A percentile compares a stretch with the other conserved stretches of the same genome.
These are phyloP conservation scores for Actinemys pallida DNA, from an alignment of 2,113 vertebrate species.

Conservation along the genomic window DNA sequence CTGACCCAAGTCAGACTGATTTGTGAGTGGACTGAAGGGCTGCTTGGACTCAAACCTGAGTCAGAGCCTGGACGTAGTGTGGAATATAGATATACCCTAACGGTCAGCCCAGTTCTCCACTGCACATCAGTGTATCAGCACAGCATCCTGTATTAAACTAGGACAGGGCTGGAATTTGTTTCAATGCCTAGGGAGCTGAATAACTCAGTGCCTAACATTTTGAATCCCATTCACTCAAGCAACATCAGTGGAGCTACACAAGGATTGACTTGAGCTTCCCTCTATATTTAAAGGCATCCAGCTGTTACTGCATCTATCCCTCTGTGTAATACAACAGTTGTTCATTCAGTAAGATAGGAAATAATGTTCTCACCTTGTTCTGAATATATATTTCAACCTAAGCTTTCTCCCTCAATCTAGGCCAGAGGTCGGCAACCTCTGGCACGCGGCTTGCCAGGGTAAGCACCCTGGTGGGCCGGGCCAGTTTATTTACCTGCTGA, in stretches of 20 bases:
- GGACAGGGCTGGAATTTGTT: too few species aligned
- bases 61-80: neutral
- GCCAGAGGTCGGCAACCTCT: too few species aligned
- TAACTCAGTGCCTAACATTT: neutral
- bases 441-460: too few species aligned
- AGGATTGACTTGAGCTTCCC: neutral
- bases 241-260: neutral
- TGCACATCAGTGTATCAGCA: too few species aligned
- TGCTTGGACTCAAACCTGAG: neutral
- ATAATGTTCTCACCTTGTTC: too few species aligned
- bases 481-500: too few species aligned
- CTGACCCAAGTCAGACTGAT: neutral
- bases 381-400: too few species aligned
- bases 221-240: neutral
- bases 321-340: neutral
- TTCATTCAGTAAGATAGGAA: neutral
- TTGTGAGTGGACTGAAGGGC: neutral
- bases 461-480: too few species aligned
- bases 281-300: neutral
- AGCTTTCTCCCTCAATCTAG: too few species aligned
- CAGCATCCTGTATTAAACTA: too few species aligned
- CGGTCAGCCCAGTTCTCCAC: neutral
- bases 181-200: neutral
- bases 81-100: neutral
- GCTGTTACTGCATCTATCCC: neutral